phyloP scores from a whole-genome alignment of 2,797 vertebrate species.

The Rhadinocentrus ornatus region DNA sequence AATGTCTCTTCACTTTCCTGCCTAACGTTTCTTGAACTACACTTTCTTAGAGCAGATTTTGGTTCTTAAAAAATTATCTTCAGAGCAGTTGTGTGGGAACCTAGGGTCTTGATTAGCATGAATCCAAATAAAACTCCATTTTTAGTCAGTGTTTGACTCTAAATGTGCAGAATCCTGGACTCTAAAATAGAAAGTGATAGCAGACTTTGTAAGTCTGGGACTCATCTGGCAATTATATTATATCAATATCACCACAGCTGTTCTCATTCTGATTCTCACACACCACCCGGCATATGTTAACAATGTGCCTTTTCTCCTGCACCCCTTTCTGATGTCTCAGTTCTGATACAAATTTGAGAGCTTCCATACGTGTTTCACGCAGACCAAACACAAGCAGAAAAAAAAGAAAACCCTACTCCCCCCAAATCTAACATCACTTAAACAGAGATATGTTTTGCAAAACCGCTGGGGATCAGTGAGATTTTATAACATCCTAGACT shows the following conservation, averaged over 20 bases:
- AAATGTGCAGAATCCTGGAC: constrained; percentile 13
- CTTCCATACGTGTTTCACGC: constrained; percentile 17
- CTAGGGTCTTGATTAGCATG: constrained; percentile 2
- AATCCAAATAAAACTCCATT: constrained; percentile 5
- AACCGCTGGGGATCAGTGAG: no score
- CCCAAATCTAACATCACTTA: no score
- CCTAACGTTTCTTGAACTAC: constrained; percentile 21
- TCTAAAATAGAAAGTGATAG: neutral
- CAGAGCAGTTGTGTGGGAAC: neutral
- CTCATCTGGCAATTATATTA: constrained; percentile 20
- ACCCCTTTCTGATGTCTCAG: constrained; percentile 7
- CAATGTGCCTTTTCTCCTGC: constrained; percentile 1
- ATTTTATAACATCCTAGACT: no score
- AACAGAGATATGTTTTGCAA: no score
- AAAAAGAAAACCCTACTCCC: no score
- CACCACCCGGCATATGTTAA: constrained; percentile 14
- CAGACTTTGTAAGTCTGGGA: constrained; percentile 7
- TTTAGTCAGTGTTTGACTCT: constrained; percentile 9
- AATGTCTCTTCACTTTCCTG: constrained; percentile 13
- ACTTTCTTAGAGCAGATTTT: neutral
- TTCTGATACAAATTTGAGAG: constrained; percentile 31
- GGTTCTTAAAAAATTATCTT: neutral
- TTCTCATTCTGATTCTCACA: constrained; percentile 17
- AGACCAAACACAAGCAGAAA: neutral
- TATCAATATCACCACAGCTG: constrained; percentile 37